Evolutionary conservation across 1,140 invertebrate genomes (phyloP).

Genomic region (Cotesia glomerata): DNA sequence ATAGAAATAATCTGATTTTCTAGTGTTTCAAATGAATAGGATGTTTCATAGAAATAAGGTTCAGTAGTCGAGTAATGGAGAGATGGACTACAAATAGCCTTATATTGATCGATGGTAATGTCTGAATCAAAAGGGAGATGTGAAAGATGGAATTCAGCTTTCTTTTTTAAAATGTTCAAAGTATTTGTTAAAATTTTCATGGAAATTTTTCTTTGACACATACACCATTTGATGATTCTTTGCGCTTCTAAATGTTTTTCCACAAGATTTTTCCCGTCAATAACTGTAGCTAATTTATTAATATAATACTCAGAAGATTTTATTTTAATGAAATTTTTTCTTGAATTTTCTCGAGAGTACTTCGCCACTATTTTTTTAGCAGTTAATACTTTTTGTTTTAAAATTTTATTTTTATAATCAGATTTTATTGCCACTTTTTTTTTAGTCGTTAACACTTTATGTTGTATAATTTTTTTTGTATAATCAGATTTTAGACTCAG

Average conservation of each 20-base stretch:
- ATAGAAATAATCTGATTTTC: not conserved
- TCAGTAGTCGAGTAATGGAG: not conserved
- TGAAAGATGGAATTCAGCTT: not conserved
- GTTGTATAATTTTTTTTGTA: too few species aligned
- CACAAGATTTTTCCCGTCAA: not conserved
- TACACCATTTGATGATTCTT: not conserved
- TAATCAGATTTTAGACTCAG: too few species aligned
- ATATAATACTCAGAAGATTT: not conserved
- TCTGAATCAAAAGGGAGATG: not conserved
- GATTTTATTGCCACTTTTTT: too few species aligned
- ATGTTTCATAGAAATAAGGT: not conserved
- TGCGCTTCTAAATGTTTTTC: not conserved
- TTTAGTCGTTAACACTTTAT: too few species aligned
- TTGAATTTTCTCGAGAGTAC: not conserved
- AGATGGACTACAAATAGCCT: conserved; percentile 16
- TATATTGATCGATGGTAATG: not conserved
- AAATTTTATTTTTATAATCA: too few species aligned
- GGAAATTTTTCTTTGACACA: not conserved
- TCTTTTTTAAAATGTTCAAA: not conserved
- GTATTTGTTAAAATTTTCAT: not conserved
- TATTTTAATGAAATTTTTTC: not conserved
- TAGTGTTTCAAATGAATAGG: not conserved
- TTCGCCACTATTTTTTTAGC: not conserved
- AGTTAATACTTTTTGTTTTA: too few species aligned
- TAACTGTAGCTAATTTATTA: not conserved